phyloP scores from a whole-genome alignment of 2,113 vertebrate genomes.

The Calypte anna region DNA sequence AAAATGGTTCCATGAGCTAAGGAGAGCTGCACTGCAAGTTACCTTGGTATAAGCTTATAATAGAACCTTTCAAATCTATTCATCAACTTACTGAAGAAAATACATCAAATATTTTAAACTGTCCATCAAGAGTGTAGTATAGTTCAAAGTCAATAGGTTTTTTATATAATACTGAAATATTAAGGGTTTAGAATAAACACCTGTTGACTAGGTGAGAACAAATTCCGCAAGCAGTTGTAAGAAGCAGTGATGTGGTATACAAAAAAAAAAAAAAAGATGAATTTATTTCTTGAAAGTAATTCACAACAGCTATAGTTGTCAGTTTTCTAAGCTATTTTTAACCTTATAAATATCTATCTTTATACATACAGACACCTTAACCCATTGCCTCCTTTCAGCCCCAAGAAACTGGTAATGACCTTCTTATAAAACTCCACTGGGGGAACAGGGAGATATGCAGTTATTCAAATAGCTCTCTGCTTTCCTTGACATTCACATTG shows the following conservation, averaged over 20 bases:
- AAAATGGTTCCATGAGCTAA: neutral
- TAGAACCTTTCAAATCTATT: neutral
- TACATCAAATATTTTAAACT: neutral
- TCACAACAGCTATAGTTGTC: neutral
- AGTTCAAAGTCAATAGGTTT: neutral
- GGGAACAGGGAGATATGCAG: neutral
- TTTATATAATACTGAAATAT: neutral
- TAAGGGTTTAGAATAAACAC: conserved; percentile 6
- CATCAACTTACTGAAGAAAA: neutral
- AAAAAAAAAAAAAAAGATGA: neutral
- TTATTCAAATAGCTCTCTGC: conserved; percentile 20
- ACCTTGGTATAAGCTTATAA: neutral
- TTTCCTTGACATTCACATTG: neutral
- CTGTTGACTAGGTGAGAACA: neutral
- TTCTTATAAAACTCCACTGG: conserved; percentile 1
- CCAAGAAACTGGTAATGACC: conserved; percentile 9
- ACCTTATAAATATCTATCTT: neutral
- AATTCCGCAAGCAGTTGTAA: neutral
- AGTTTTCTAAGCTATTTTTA: conserved; percentile 19
- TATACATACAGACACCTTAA: neutral
- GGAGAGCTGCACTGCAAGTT: neutral
- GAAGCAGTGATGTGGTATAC: neutral
- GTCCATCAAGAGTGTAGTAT: neutral
- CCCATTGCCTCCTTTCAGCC: conserved; percentile 17
- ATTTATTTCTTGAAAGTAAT: neutral